Conservation (phyloP, 2,888 invertebrate species). For the Thumatha senex region DNA sequence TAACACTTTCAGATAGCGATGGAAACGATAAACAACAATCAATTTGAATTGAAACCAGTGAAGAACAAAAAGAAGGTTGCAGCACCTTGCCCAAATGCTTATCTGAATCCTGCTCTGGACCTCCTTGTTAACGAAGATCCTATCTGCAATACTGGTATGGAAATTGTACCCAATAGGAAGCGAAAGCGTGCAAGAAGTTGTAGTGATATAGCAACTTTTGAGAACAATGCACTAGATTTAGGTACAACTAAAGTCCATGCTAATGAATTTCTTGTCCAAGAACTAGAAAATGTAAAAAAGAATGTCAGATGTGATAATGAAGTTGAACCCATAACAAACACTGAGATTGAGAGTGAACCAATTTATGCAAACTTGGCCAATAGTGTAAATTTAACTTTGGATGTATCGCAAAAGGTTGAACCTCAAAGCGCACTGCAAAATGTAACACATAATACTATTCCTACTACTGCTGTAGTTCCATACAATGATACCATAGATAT, state of each 20-base stretch:
- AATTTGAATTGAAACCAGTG: slow-evolving; percentile 70
- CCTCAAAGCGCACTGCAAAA: slow-evolving; percentile 8
- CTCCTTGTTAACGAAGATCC: slow-evolving; percentile 74
- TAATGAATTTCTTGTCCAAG: slow-evolving; percentile 65
- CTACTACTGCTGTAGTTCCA: background rate
- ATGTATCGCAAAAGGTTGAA: slow-evolving; percentile 5
- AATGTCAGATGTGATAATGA: slow-evolving; percentile 45
- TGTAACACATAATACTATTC: background rate
- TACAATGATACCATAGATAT: slow-evolving; percentile 27
- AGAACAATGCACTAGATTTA: slow-evolving; percentile 71
- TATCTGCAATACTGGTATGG: slow-evolving; percentile 79
- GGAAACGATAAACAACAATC: slow-evolving; percentile 71
- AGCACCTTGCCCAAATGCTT: slow-evolving; percentile 62
- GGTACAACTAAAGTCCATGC: slow-evolving; percentile 63
- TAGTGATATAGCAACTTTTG: slow-evolving; percentile 62
- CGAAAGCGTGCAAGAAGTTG: slow-evolving; percentile 68
- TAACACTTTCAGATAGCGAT: slow-evolving; percentile 43
- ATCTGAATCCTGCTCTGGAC: slow-evolving; percentile 74
- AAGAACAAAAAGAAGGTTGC: slow-evolving; percentile 70
- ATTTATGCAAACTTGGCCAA: slow-evolving; percentile 58
- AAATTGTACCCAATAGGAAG: slow-evolving; percentile 70
- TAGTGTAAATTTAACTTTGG: slow-evolving; percentile 11
- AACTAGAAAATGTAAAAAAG: slow-evolving; percentile 71
- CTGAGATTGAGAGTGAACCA: slow-evolving; percentile 41
- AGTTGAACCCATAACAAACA: slow-evolving; percentile 3